phyloP scores from a whole-genome alignment of 2,113 vertebrate genomes.

The Heliornis fulica region DNA sequence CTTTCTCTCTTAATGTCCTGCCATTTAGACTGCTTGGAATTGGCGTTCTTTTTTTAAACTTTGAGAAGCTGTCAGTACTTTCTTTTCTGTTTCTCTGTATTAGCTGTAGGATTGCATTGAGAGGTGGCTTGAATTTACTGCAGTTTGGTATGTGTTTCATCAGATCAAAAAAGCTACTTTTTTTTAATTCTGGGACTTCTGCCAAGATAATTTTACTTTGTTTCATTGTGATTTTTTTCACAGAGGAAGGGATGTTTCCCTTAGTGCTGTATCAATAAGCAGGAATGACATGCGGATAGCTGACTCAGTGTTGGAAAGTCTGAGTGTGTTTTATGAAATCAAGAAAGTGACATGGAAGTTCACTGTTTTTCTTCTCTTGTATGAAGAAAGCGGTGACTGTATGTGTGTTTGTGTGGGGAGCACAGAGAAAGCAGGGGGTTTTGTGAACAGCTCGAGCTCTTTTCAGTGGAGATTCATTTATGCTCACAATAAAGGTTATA shows the following conservation, averaged over 20 bases:
- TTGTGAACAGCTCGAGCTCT: background rate
- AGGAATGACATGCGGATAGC: conserved; percentile 53
- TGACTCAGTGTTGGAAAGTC: conserved; percentile 41
- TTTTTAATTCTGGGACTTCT: conserved; percentile 17
- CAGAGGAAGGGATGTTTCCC: conserved; percentile 60
- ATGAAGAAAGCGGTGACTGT: conserved; percentile 36
- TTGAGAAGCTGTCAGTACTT: background rate
- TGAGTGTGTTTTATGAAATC: conserved; percentile 49
- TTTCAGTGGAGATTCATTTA: background rate
- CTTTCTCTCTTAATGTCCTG: background rate
- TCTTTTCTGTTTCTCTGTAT: background rate
- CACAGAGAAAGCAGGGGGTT: background rate
- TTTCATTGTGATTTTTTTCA: conserved; percentile 66
- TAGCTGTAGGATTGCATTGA: background rate
- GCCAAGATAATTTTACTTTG: conserved; percentile 62
- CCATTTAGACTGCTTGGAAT: background rate
- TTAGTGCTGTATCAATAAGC: conserved; percentile 65
- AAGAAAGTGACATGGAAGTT: conserved; percentile 55
- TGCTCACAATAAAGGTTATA: background rate
- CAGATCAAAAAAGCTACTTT: conserved; percentile 41
- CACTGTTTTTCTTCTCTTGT: conserved; percentile 33
- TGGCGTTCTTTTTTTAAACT: background rate
- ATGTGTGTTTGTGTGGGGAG: background rate
- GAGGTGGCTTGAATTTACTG: conserved; percentile 1
- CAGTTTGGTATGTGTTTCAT: background rate